Base-by-base conservation (phyloP, 2,113 vertebrate genomes). In the Sprattus sprattus region DNA sequence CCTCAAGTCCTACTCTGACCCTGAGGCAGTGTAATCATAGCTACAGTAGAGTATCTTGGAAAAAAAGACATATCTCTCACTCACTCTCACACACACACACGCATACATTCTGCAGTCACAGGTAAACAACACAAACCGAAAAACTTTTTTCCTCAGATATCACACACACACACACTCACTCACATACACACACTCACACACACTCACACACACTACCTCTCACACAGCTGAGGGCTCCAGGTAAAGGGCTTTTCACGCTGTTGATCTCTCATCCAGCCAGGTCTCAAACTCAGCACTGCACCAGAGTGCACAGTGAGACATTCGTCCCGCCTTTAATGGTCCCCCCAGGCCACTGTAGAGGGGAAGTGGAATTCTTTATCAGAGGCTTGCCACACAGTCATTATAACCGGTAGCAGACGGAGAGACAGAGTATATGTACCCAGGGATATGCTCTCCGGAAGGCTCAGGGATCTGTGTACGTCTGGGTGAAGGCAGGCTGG, bases 191-290 rank as follows among this genome's bases (percentile, higher is more conserved):
- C 60, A 67, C 60, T 25, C 60, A 67, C 60, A 25, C 60, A 67
- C 60, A 67, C 60, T 25, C 60, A 81, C 86, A 81, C 32, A 81
- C 83, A 83, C 89, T 39, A 85, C 89, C 81, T 50, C 60, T 25
- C 60, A 32, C 64, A 71, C 64, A 32, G 64, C 87, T 85, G 60
- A 78, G 67, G 88, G 87, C 83, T 84, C 85, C 67, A 83, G 83
- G 86, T 90, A 86, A 87, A 84, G 81, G 71, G 86, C 86, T 88
- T 87, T 90, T 88, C 84, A 88, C 83, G 81, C 87, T 88, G 85
- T 88, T 88, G 84, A 84, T 88, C 87, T 88, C 87, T 86, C 49
- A 83, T 22, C 64, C n/a, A 71, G 82, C 71, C 71, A 39, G 28
- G 44, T 16, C 85, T 82, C 18, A 28, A 84, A 50, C 84, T 64